Evolutionary conservation across 2,888 invertebrate species (phyloP).

Genomic region (Petrophora chlorosata): DNA sequence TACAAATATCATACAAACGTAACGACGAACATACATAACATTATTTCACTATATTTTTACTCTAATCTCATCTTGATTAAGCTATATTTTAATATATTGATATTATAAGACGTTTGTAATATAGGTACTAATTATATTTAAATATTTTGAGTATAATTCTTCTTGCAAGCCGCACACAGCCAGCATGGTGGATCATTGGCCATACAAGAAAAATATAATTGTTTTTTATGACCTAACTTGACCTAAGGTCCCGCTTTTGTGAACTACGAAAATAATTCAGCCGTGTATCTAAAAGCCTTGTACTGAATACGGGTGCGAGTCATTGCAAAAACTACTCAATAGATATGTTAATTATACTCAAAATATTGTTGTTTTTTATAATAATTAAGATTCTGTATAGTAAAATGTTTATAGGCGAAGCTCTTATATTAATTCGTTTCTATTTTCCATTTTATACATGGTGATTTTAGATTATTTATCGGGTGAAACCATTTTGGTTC

Average conservation of each 20-base stretch:
- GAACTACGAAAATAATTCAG: too few relatives aligned
- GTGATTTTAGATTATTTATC: too few relatives aligned
- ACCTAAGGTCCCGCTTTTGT: too few relatives aligned
- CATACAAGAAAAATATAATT: too few relatives aligned
- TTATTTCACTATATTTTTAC: conserved; percentile 17
- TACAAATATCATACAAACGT: conserved; percentile 33
- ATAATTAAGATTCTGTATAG: neutral
- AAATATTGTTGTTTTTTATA: too few relatives aligned
- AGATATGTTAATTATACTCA: neutral
- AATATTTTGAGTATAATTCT: neutral
- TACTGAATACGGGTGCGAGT: too few relatives aligned
- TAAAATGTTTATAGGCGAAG: conserved; percentile 14
- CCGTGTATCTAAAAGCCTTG: too few relatives aligned
- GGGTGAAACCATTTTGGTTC: too few relatives aligned
- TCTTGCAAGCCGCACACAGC: too few relatives aligned
- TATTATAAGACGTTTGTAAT: conserved; percentile 9
- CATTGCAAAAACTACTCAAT: neutral
- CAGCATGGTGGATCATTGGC: too few relatives aligned
- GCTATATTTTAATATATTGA: conserved; percentile 19
- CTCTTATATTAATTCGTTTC: conserved; percentile 20
- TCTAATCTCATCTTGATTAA: conserved; percentile 16
- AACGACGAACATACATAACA: conserved; percentile 43
- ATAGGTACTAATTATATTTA: neutral
- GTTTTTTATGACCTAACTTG: too few relatives aligned
- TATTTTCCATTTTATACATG: neutral